A percentile compares a stretch with the other conserved stretches of the same genome.
Evolutionary conservation across 2,797 vertebrate species (phyloP).

Genomic region (Bucorvus abyssinicus): DNA sequence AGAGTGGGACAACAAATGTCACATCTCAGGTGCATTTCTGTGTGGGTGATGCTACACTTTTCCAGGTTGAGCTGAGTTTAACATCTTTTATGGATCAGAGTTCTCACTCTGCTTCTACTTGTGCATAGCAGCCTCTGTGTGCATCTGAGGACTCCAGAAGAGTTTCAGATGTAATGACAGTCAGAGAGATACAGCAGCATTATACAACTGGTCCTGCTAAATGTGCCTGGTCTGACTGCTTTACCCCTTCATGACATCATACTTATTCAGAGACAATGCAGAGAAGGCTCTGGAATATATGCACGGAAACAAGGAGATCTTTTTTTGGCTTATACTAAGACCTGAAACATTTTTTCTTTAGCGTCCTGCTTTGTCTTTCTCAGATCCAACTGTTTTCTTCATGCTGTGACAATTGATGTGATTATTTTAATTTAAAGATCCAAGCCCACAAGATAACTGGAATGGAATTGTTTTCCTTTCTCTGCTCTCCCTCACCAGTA

Average conservation of each 20-base stretch:
- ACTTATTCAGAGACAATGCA: not conserved
- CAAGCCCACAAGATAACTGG: not conserved
- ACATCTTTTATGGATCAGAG: not conserved
- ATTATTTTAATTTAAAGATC: constrained; percentile 39
- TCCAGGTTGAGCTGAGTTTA: not conserved
- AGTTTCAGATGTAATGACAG: not conserved
- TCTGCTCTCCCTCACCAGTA: constrained; percentile 24
- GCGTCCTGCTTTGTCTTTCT: not conserved
- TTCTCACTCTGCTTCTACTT: not conserved
- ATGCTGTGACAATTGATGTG: constrained; percentile 13
- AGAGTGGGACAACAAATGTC: not conserved
- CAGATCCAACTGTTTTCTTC: not conserved
- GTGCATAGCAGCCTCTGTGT: not conserved
- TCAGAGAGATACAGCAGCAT: not conserved
- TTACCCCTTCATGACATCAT: not conserved
- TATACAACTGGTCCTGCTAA: not conserved
- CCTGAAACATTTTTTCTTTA: not conserved
- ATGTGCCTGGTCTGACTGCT: not conserved
- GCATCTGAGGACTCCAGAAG: not conserved
- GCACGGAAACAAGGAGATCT: not conserved
- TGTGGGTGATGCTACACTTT: not conserved
- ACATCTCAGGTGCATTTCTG: not conserved
- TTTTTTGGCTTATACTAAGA: not conserved
- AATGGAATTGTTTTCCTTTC: constrained; percentile 31
- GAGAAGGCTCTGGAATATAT: not conserved